Conservation (phyloP, 1,140 invertebrate genomes). For the Diplogasteroides magnus region DNA sequence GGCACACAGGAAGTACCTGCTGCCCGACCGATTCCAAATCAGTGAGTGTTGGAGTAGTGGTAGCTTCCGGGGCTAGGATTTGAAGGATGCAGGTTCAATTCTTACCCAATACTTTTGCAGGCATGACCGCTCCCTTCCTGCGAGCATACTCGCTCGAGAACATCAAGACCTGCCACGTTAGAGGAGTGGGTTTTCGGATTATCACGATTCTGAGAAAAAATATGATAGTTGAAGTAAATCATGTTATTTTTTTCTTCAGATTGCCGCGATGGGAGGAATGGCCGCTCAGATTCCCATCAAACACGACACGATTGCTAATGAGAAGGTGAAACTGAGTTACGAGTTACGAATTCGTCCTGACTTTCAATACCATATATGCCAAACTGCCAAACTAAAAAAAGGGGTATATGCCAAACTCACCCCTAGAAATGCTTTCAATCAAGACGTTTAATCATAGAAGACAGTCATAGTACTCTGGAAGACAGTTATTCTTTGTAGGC, state of each 20-base stretch:
- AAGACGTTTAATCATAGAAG: too few species aligned
- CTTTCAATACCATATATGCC: too few species aligned
- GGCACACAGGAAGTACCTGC: slow-evolving; percentile 62
- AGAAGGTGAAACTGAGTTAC: too few species aligned
- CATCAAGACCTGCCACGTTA: slow-evolving; percentile 64
- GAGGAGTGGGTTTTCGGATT: slow-evolving; percentile 55
- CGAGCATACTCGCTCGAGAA: slow-evolving; percentile 65
- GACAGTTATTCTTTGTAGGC: too few species aligned
- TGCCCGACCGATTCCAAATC: slow-evolving; percentile 66
- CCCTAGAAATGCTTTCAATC: too few species aligned
- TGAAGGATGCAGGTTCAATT: not conserved
- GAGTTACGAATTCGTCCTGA: too few species aligned
- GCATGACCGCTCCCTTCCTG: slow-evolving; percentile 66
- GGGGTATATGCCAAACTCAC: too few species aligned
- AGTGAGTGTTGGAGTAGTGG: too few species aligned
- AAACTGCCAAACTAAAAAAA: too few species aligned
- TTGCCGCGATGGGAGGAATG: slow-evolving; percentile 70
- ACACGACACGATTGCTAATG: slow-evolving; percentile 45
- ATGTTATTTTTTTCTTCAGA: not conserved
- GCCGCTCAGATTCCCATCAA: slow-evolving; percentile 62
- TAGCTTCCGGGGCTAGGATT: too few species aligned
- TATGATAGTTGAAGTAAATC: too few species aligned
- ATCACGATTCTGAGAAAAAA: not conserved
- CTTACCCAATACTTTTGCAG: slow-evolving; percentile 41
- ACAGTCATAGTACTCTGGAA: too few species aligned